Base-by-base conservation (phyloP, 2,113 vertebrate genomes). In the Festucalex cinctus region DNA sequence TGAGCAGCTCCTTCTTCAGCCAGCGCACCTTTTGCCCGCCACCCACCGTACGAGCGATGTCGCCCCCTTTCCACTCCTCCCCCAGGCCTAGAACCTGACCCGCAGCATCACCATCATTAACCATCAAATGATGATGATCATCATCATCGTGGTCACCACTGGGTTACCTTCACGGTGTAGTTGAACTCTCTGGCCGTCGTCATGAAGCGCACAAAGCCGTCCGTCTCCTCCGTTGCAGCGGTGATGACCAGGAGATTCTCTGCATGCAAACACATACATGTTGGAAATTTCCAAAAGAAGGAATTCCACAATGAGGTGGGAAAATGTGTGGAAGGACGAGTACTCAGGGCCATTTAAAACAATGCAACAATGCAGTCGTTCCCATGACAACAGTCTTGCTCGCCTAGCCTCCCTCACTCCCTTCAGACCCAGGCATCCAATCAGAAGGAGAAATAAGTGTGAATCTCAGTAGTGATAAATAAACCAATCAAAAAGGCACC, bases 1-100 rank as follows among this genome's bases (percentile, higher is more conserved):
- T 93, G 53, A 92, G 86, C 77, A 96, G 92, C 75, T 95, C 94
- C 8, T 88, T 89, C 83, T 94, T 94, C 68, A 96, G 69, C 94
- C 94, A 95, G n/a, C 95, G 85, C 20, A 96, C 95, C 78, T 96
- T 96, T 92, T 96, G 95, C 9, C 95, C 95, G 51, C 95, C 95
- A 0, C 95, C 95, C 0, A 96, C 93, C 0, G 95, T 96, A 10
- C 92, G 81, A 2, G 91, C 90, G 37, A 92, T 86, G 6, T 92
- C 91, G 0, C 91, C 91, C 0, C 91, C 95, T 68, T 80, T 92
- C 95, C 95, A 96, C 22, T 91, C 85, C 84, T 92, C 86, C 1
- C 89, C 90, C 75, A 91, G 79, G 49, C 91, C 91, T 62, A 92
- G 83, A 5, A 89, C 87, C 91, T 92, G 51, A 14, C 69, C 43